Evolutionary conservation across 2,797 vertebrate species (phyloP), one percentile per base, ranked within the genome.

Genomic region (Trematomus bernacchii): DNA sequence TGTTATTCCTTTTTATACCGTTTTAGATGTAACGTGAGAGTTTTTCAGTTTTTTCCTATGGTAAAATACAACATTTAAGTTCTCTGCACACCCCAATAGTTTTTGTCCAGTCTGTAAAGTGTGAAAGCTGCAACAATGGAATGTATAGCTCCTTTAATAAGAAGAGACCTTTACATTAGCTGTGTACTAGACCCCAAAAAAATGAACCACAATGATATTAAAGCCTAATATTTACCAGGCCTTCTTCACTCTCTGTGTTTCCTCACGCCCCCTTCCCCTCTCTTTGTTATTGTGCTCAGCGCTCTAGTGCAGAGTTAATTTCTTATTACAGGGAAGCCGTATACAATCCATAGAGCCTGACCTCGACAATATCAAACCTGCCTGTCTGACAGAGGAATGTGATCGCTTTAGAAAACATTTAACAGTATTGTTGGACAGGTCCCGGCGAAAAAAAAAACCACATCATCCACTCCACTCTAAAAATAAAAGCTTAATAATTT

Each of bases 401-500:
- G 75, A 82, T 78, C 51, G 11, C 87, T 91, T 88, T 69, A 79
- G 79, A 85, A 79, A 90, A 85, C 83, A 84, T 91, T 94, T 87
- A 92, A 87, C 85, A 76, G 81, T 76, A 63, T 75, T 81, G 89
- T 85, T 81, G 81, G 87, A 78, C 83, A 59, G 23, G 73, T 52
- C 71, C 80, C 81, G 76, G 82, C 66, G 48, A 77, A 71, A 69
- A 54, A 67, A 80, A 90, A 87, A 76, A 27, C 5, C 82, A 86
- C 88, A 89, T 73, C 71, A 84, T 78, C 86, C 85, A 68, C 75
- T 82, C 87, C 79, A 84, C 90, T 93, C 90, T 92, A 93, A 93
- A 92, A 91, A 94, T 92, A 94, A 91, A 90, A 89, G 83, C 86
- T 80, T 86, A 76, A 92, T 92, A 92, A 94, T 94, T 94, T 94